phyloP scores from a whole-genome alignment of 2,888 invertebrate species.

The Lagria hirta region DNA sequence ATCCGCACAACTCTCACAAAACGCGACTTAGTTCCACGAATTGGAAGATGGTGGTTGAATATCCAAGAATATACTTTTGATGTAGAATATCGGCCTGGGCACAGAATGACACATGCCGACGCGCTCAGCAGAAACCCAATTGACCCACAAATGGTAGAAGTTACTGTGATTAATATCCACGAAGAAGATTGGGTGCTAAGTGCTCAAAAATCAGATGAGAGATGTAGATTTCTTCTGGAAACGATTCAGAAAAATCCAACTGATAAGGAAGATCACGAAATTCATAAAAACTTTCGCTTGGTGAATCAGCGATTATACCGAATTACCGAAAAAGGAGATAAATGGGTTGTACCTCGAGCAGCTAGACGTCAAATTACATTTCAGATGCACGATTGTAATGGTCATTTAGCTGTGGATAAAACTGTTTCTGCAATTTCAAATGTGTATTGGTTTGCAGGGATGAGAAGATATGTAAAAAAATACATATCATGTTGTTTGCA shows the following conservation, averaged over 20 bases:
- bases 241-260: not conserved
- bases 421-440: conserved; percentile 1
- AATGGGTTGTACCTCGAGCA: conserved; percentile 24
- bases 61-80: conserved; percentile 37
- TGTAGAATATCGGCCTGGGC: conserved; percentile 35
- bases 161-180: conserved; percentile 2
- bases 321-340: conserved; percentile 3
- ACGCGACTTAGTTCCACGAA: conserved; percentile 22
- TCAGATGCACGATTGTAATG: conserved; percentile 17
- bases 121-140: conserved; percentile 31
- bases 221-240: conserved; percentile 1
- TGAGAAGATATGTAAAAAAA: conserved; percentile 3
- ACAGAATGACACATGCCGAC: conserved; percentile 38
- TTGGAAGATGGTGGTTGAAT: conserved; percentile 38
- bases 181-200: conserved; percentile 18
- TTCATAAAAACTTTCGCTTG: conserved; percentile 15
- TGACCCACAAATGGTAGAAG: conserved; percentile 1
- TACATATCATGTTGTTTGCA: conserved; percentile 3
- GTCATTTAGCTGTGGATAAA: conserved; percentile 20
- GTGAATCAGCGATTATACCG: conserved; percentile 6
- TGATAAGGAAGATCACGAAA: too few species aligned
- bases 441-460: conserved; percentile 6
- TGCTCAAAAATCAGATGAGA: not conserved
- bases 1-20: conserved; percentile 19
- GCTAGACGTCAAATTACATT: conserved; percentile 15